Evolutionary conservation across 2,797 vertebrate genomes (phyloP).

Genomic region (Enteromius paludinosus): DNA sequence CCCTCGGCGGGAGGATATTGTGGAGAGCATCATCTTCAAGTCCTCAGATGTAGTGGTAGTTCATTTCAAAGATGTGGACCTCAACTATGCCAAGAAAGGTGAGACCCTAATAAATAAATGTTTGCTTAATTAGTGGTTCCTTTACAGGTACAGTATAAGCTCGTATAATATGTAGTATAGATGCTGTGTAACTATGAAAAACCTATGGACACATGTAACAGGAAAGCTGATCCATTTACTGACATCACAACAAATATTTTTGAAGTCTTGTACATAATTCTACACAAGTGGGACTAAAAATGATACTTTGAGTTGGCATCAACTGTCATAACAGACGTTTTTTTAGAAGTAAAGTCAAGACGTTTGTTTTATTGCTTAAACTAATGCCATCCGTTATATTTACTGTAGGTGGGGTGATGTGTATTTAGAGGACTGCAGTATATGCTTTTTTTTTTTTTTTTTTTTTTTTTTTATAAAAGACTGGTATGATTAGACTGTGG

Average conservation of each 20-base stretch:
- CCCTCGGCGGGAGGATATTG: constrained; percentile 95
- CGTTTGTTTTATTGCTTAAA: background rate
- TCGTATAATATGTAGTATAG: background rate
- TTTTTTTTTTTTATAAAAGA: too few relatives aligned
- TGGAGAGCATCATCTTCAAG: constrained; percentile 98
- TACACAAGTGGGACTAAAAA: background rate
- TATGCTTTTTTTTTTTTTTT: background rate
- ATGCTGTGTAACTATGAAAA: background rate
- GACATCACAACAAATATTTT: background rate
- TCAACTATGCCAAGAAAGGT: constrained; percentile 98
- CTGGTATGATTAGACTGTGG: background rate
- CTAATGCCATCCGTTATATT: background rate
- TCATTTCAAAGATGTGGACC: constrained; percentile 97
- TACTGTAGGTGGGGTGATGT: background rate
- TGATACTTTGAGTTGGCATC: background rate
- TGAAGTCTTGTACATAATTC: constrained; percentile 12
- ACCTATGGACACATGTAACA: background rate
- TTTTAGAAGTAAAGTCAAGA: background rate
- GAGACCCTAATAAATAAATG: constrained; percentile 28
- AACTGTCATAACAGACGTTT: background rate
- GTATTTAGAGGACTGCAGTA: background rate
- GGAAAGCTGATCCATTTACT: background rate
- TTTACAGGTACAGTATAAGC: background rate
- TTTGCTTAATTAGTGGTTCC: background rate
- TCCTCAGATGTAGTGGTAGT: constrained; percentile 96